Conservation (phyloP, 2,797 vertebrate genomes). For the Brachymystax lenok region DNA sequence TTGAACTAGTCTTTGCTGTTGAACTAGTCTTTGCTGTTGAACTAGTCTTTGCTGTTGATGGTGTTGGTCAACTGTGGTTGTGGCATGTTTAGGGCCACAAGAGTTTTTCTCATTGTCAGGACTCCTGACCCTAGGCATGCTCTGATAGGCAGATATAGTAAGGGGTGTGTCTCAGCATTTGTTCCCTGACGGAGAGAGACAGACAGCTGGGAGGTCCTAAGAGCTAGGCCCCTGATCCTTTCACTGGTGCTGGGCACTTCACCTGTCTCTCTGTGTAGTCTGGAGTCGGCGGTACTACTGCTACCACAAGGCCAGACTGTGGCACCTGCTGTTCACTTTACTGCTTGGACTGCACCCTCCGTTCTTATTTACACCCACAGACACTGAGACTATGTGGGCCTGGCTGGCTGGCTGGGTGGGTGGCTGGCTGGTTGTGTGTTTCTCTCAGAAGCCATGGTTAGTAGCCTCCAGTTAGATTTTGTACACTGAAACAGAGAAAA, state of each 20-base stretch:
- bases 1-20: too few relatives aligned
- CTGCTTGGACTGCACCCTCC: neutral
- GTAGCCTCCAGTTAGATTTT: slow-evolving; percentile 15
- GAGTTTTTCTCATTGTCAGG: too few relatives aligned
- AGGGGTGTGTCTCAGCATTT: slow-evolving; percentile 54
- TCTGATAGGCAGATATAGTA: slow-evolving; percentile 25
- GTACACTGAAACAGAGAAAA: slow-evolving; percentile 29
- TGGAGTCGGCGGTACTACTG: too few relatives aligned
- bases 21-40: too few relatives aligned
- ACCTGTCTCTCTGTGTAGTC: slow-evolving; percentile 7
- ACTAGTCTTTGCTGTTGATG: neutral
- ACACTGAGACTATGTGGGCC: neutral
- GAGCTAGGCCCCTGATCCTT: slow-evolving; percentile 18
- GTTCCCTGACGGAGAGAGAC: slow-evolving; percentile 20
- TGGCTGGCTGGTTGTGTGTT: neutral
- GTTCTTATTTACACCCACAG: slow-evolving; percentile 19
- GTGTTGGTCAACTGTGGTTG: neutral
- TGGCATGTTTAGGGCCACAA: neutral
- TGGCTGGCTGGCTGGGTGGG: too few relatives aligned
- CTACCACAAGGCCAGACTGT: too few relatives aligned
- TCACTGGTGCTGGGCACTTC: slow-evolving; percentile 27
- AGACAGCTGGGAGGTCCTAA: slow-evolving; percentile 57
- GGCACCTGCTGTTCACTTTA: too few relatives aligned
- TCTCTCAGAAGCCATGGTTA: slow-evolving; percentile 19
- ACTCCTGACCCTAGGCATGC: neutral